Percentiles rank a stretch among this genome's conserved stretches.
phyloP scores from a whole-genome alignment of 2,797 vertebrate species.

The Galaxias olidus region DNA sequence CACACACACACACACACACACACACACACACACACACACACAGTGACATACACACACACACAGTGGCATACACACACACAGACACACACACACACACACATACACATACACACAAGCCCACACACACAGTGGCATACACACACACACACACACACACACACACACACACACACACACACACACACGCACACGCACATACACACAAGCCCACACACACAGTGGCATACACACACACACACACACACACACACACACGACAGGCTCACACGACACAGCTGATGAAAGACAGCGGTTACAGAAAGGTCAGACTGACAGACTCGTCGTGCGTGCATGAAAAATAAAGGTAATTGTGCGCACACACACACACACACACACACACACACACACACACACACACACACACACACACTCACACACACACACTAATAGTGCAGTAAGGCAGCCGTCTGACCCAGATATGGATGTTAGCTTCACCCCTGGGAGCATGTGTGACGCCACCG shows the following conservation, averaged over 20 bases:
- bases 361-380: background rate
- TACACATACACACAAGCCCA: too few relatives aligned
- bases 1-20: too few relatives aligned
- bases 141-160: conserved; percentile 6
- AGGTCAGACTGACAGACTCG: background rate
- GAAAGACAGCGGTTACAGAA: too few relatives aligned
- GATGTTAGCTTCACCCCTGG: conserved; percentile 22
- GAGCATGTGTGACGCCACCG: background rate
- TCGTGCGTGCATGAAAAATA: conserved; percentile 17
- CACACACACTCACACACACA: background rate
- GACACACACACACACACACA: too few relatives aligned
- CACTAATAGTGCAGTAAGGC: background rate
- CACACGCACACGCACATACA: conserved; percentile 16
- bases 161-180: conserved; percentile 10
- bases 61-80: too few relatives aligned
- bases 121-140: background rate
- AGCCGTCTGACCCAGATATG: conserved; percentile 40
- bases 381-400: background rate
- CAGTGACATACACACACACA: background rate
- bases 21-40: too few relatives aligned
- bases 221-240: too few relatives aligned
- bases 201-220: too few relatives aligned
- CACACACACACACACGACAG: conserved; percentile 1
- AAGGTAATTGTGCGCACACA: background rate
- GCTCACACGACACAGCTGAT: too few relatives aligned